Percentiles rank a stretch among this genome's conserved stretches.
These are phyloP conservation scores for Beris chalybata DNA, from an alignment of 2,888 invertebrate genomes.

Conservation along the genomic window DNA sequence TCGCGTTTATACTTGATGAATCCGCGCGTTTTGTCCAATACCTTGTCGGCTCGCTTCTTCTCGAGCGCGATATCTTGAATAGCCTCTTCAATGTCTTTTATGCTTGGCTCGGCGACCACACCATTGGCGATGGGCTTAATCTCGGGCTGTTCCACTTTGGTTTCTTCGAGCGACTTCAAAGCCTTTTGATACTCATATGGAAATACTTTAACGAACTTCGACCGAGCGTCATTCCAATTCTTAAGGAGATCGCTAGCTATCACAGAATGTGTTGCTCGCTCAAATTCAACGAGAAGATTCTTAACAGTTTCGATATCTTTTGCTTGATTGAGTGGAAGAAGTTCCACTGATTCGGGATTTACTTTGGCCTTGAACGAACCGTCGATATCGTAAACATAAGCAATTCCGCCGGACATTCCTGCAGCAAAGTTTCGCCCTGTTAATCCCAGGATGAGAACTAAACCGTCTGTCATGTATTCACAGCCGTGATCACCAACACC, in stretches of 20 bases:
- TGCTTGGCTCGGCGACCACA: slow-evolving; percentile 56
- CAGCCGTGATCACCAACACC: slow-evolving; percentile 99
- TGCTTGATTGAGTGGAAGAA: slow-evolving; percentile 75
- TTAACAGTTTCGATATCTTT: slow-evolving; percentile 80
- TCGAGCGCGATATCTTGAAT: slow-evolving; percentile 76
- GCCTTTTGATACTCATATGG: slow-evolving; percentile 96
- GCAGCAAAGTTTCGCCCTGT: slow-evolving; percentile 99
- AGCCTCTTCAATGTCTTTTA: slow-evolving; percentile 87
- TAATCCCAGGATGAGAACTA: slow-evolving; percentile 85
- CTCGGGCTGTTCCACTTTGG: slow-evolving; percentile 47
- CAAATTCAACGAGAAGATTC: slow-evolving; percentile 79
- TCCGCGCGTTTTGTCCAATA: slow-evolving; percentile 83
- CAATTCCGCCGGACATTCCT: slow-evolving; percentile 96
- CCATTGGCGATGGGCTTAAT: slow-evolving; percentile 50
- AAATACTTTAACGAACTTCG: slow-evolving; percentile 92
- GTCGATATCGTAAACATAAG: slow-evolving; percentile 90
- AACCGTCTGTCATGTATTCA: slow-evolving; percentile 99
- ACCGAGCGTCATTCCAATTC: slow-evolving; percentile 76
- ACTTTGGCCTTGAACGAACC: slow-evolving; percentile 84
- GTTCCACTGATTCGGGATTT: slow-evolving; percentile 93
- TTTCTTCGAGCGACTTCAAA: slow-evolving; percentile 66
- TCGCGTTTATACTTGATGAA: slow-evolving; percentile 97
- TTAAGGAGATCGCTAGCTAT: slow-evolving; percentile 78
- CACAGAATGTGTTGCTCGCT: slow-evolving; percentile 82
- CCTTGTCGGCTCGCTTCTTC: slow-evolving; percentile 78